Evolutionary conservation across 2,888 invertebrate species (phyloP).

Genomic region (Sarcophaga rosellei): DNA sequence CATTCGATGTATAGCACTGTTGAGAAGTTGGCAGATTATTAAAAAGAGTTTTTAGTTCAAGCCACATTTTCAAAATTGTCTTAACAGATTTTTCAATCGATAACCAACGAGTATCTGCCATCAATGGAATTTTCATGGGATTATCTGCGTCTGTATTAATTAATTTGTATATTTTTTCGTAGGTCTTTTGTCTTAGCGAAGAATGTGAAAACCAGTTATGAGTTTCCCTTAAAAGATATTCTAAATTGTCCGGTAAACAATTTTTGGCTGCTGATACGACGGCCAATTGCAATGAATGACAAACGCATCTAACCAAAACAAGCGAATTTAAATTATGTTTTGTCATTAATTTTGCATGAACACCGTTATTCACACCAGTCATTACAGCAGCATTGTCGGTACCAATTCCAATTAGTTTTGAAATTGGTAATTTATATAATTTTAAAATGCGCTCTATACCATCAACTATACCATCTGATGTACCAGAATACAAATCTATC

Average conservation of each 20-base stretch:
- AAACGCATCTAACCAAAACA: constrained; percentile 13
- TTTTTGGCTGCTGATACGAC: constrained; percentile 11
- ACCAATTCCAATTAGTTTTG: constrained; percentile 14
- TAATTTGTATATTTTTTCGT: no score
- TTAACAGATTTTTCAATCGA: no score
- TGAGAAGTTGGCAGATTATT: no score
- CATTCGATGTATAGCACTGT: no score
- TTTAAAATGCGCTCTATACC: constrained; percentile 15
- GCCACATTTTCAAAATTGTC: no score
- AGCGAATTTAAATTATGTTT: constrained; percentile 20
- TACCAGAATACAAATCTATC: constrained; percentile 12
- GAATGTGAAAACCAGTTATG: no score
- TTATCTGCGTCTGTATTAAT: no score
- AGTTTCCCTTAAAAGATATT: no score
- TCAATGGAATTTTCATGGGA: no score
- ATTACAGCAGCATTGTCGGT: constrained; percentile 1
- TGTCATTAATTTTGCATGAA: constrained; percentile 11
- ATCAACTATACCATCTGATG: constrained; percentile 17
- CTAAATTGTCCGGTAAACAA: constrained; percentile 10
- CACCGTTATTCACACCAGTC: constrained; percentile 19
- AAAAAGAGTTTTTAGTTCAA: no score
- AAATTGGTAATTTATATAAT: constrained; percentile 12
- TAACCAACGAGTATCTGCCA: no score
- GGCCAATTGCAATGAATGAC: constrained; percentile 23
- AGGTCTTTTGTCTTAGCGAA: no score